Conservation (phyloP, 2,113 vertebrate species). For the Anhinga anhinga region DNA sequence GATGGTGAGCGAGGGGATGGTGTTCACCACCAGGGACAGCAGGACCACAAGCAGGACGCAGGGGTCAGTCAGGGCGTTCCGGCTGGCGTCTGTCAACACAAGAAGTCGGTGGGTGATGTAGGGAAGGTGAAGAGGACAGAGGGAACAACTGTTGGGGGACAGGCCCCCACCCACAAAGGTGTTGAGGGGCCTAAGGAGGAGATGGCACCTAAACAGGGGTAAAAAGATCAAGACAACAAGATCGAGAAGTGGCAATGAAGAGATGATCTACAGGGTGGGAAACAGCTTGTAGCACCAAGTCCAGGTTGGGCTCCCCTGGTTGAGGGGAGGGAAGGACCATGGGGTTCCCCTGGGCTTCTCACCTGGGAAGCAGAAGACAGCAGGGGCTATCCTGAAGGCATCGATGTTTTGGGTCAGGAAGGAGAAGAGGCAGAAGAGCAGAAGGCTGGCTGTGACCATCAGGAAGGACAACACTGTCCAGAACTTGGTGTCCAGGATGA, state of each 20-base stretch:
- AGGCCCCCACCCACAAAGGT: background rate
- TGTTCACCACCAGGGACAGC: slow-evolving; percentile 75
- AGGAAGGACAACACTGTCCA: slow-evolving; percentile 80
- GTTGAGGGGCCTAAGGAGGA: background rate
- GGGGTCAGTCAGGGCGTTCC: slow-evolving; percentile 72
- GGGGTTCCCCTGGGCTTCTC: background rate
- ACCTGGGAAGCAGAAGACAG: slow-evolving; percentile 84
- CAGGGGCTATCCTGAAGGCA: slow-evolving; percentile 70
- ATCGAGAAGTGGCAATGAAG: accelerated
- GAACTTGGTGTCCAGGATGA: slow-evolving; percentile 77
- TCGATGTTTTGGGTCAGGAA: slow-evolving; percentile 72
- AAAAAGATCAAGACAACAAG: background rate
- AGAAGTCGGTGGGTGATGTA: background rate
- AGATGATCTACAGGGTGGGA: background rate
- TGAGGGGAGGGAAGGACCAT: background rate
- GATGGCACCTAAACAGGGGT: background rate
- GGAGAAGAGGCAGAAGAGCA: slow-evolving; percentile 74
- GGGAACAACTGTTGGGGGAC: background rate
- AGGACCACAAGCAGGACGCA: slow-evolving; percentile 79
- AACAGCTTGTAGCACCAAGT: background rate
- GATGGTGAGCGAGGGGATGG: slow-evolving; percentile 74
- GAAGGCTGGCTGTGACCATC: slow-evolving; percentile 71
- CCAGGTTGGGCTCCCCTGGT: background rate
- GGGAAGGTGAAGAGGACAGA: background rate
- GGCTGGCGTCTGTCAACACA: slow-evolving; percentile 73